These are phyloP conservation scores for Eupithecia centaureata DNA, from an alignment of 2,888 invertebrate genomes.

Conservation along the genomic window DNA sequence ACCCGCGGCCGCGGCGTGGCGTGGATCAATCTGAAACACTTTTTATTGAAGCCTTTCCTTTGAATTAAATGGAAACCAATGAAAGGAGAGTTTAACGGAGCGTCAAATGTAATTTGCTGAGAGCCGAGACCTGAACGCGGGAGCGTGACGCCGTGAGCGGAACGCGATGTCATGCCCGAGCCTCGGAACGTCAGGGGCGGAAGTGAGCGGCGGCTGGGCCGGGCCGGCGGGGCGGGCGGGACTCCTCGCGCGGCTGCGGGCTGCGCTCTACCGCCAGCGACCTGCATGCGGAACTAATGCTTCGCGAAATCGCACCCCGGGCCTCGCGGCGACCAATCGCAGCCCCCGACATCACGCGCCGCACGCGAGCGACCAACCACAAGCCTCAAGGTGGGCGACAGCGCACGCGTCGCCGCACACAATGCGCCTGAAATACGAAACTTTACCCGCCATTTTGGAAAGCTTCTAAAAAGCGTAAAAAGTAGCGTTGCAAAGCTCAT, in stretches of 20 bases:
- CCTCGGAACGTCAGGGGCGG: background rate
- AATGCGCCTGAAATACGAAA: constrained; percentile 69
- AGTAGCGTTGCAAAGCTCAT: constrained; percentile 26
- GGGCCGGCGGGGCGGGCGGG: background rate
- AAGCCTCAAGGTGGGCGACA: constrained; percentile 46
- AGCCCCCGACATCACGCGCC: constrained; percentile 24
- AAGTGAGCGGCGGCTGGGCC: background rate
- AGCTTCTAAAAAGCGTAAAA: constrained; percentile 40
- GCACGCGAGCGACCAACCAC: background rate
- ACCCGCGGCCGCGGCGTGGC: constrained; percentile 28
- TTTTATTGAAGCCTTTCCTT: constrained; percentile 45
- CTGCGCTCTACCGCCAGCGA: background rate
- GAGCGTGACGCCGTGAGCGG: background rate
- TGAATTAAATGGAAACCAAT: background rate
- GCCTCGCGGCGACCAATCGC: constrained; percentile 49
- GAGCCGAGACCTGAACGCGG: background rate
- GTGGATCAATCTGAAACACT: constrained; percentile 44
- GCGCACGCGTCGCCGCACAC: constrained; percentile 63
- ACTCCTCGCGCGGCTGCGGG: background rate
- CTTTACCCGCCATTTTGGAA: constrained; percentile 52
- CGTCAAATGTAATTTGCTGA: constrained; percentile 13
- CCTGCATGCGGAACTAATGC: constrained; percentile 58
- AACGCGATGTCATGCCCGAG: background rate
- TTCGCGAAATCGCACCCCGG: constrained; percentile 59
- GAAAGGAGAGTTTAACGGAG: constrained; percentile 6